Conservation (phyloP, 2,888 invertebrate genomes). For the Spodoptera picta region DNA sequence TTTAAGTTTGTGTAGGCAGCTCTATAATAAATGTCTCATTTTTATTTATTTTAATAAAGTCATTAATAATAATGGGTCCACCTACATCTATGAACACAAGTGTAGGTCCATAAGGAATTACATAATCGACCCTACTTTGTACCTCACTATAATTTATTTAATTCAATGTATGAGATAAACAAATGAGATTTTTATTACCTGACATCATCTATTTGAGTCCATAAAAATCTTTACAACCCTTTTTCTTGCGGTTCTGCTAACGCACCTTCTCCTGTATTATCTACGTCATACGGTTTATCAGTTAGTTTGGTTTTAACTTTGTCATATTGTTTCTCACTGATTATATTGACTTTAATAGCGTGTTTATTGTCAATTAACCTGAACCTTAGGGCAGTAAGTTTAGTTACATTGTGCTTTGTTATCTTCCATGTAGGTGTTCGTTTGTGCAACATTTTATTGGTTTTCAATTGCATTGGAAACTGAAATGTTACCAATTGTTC, state of each 20-base stretch:
- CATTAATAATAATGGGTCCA: constrained; percentile 2
- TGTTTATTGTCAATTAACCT: constrained; percentile 65
- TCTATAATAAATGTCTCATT: background rate
- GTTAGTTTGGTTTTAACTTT: constrained; percentile 4
- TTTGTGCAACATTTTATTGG: constrained; percentile 45
- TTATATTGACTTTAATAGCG: constrained; percentile 60
- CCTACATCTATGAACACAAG: constrained; percentile 12
- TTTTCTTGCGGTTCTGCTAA: background rate
- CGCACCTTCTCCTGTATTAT: constrained; percentile 5
- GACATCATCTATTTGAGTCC: constrained; percentile 38
- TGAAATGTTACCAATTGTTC: constrained; percentile 27
- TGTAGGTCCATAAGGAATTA: constrained; percentile 9
- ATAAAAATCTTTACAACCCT: constrained; percentile 23
- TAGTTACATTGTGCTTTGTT: constrained; percentile 30
- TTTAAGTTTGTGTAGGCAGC: background rate
- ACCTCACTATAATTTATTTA: constrained; percentile 31
- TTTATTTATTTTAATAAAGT: background rate
- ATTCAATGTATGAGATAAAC: constrained; percentile 40
- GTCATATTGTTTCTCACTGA: constrained; percentile 32
- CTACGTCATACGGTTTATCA: background rate
- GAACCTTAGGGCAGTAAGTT: constrained; percentile 47
- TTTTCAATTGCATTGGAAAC: constrained; percentile 28
- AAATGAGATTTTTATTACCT: constrained; percentile 50
- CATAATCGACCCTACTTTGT: constrained; percentile 24
- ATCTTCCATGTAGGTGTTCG: constrained; percentile 40